phyloP scores from a whole-genome alignment of 2,113 vertebrate genomes.

The Cavia porcellus region DNA sequence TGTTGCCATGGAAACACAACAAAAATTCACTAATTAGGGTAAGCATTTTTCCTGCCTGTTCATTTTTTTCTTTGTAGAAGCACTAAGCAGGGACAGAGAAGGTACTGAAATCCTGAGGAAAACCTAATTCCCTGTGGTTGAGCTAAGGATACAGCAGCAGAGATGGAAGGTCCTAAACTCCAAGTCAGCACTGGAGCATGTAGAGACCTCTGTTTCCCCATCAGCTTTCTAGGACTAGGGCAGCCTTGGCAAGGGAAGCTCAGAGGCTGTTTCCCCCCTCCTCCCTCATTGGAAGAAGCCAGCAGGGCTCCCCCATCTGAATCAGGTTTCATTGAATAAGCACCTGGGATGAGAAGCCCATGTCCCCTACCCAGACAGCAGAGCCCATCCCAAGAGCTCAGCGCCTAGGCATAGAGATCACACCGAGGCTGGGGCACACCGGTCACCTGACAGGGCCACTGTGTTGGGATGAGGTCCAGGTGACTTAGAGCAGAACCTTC shows the following conservation, averaged over 20 bases:
- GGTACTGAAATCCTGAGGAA: neutral
- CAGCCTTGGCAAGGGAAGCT: neutral
- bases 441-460: neutral
- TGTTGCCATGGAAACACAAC: slow-evolving; percentile 67
- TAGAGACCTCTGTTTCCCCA: neutral
- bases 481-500: no score
- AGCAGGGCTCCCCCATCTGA: neutral
- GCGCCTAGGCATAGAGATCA: neutral
- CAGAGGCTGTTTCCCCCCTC: neutral
- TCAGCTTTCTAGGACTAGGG: neutral
- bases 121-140: neutral
- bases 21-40: slow-evolving; percentile 68
- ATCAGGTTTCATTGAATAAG: neutral
- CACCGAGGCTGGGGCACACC: neutral
- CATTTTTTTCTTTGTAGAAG: neutral
- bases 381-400: neutral
- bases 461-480: no score
- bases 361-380: neutral
- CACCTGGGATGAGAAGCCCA: neutral
- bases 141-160: neutral
- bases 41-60: slow-evolving; percentile 14
- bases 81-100: neutral
- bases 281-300: neutral
- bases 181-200: no score
- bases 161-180: neutral